phyloP scores from a whole-genome alignment of 2,888 invertebrate species.

The Drosophila demipolita region DNA sequence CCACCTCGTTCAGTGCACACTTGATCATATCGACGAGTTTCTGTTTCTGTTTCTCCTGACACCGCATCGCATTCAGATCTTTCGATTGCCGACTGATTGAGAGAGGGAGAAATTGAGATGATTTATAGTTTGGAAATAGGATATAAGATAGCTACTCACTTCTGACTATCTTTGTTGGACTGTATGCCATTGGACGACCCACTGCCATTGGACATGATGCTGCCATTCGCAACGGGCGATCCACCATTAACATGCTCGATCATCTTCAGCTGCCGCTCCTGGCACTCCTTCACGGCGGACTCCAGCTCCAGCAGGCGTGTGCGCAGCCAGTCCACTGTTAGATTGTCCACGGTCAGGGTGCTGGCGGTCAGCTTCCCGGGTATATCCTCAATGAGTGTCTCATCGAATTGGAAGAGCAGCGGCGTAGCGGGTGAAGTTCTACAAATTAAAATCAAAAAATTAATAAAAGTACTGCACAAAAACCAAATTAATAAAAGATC shows the following conservation, averaged over 20 bases:
- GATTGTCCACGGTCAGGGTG: constrained; percentile 95
- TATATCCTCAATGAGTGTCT: constrained; percentile 94
- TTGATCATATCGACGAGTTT: constrained; percentile 93
- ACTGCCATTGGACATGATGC: constrained; percentile 80
- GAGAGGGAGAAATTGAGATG: neutral
- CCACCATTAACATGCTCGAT: constrained; percentile 85
- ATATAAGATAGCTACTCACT: constrained; percentile 50
- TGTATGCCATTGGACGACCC: constrained; percentile 85
- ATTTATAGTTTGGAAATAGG: neutral
- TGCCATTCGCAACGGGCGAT: constrained; percentile 86
- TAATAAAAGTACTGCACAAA: neutral
- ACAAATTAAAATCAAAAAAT: neutral
- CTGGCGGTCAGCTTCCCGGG: constrained; percentile 94
- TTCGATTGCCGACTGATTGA: constrained; percentile 85
- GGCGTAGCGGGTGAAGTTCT: constrained; percentile 93
- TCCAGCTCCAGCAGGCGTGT: constrained; percentile 92
- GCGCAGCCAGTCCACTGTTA: constrained; percentile 95
- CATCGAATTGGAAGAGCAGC: constrained; percentile 93
- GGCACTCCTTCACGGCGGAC: constrained; percentile 90
- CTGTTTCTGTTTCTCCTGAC: constrained; percentile 93
- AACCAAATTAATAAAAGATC: neutral
- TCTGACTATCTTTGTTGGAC: constrained; percentile 84
- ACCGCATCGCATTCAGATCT: constrained; percentile 92
- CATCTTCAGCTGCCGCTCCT: constrained; percentile 89
- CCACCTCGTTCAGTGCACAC: constrained; percentile 93